Base-by-base conservation (phyloP, 2,113 vertebrate species). In the Syrrhaptes paradoxus region DNA sequence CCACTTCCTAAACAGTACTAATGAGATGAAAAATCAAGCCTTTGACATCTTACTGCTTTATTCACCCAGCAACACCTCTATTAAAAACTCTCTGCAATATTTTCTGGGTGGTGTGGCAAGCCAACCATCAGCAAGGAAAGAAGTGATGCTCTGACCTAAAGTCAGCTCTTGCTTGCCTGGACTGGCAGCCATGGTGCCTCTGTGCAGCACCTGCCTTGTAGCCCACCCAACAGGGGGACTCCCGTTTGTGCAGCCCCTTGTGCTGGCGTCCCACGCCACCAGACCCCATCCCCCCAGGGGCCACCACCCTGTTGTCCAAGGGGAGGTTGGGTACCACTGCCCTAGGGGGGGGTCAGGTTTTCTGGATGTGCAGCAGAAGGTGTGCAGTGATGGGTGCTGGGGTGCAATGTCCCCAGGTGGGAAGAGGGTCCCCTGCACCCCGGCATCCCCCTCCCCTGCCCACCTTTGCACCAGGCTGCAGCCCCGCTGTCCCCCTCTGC, bases 61-160 rank as follows among this genome's bases (percentile, higher is more conserved):
- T 95, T 78, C 79, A 78, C 80, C 94, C 83, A 68, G 88, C 90
- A 90, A 91, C 85, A 71, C 73, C 76, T 94, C 92, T 93, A 61
- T 86, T 84, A 86, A 95, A 93, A 92, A 81, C 72, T 71, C 75
- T 32, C 48, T 61, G 88, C 83, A 41, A 62, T 45, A 3, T 65
- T 55, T 83, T 24, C 85, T 26, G 90, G 9, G 54, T 29, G 54
- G 16, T 1, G 11, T 48, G 77, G 61, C 34, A 20, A 89, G 84
- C 18, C 6, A 5, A 38, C 28, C 63, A 22, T 54, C 79, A 51
- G 76, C 51, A 14, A 55, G 79, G 55, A 41, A 22, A 66, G 46
- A 9, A 89, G 63, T 22, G 22, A 22, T 0, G 45, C 67, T 19
- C 17, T 24, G 82, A 20, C 1, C 8, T 4, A 24, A 75, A 90